phyloP scores from a whole-genome alignment of 2,888 invertebrate species.

The Ypsolopha scabrella region DNA sequence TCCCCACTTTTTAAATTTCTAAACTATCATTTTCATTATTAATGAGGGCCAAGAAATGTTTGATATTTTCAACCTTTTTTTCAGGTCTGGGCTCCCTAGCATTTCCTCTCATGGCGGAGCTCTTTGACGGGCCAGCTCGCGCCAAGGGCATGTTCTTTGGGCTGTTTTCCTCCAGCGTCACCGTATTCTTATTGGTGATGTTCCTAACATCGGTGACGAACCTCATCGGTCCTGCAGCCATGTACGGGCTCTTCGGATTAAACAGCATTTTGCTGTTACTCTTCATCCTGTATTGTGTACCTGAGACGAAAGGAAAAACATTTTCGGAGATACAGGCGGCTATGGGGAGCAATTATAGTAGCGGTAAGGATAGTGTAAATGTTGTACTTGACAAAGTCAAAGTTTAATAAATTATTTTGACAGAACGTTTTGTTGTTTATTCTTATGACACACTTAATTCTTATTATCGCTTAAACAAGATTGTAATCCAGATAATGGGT shows the following conservation, averaged over 20 bases:
- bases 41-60: too few species aligned
- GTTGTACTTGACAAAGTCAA: too few species aligned
- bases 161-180: not conserved
- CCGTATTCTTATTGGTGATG: not conserved
- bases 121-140: constrained; percentile 6
- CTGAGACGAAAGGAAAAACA: constrained; percentile 6
- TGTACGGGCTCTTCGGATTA: constrained; percentile 5
- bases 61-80: too few species aligned
- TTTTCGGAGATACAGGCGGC: constrained; percentile 17
- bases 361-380: too few species aligned
- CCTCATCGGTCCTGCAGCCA: constrained; percentile 5
- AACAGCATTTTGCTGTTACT: constrained; percentile 2
- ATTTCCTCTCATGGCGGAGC: constrained; percentile 7
- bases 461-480: too few species aligned
- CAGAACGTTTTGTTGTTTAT: too few species aligned
- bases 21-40: too few species aligned
- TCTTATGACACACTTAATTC: too few species aligned
- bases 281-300: constrained; percentile 7
- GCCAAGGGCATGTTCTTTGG: constrained; percentile 4
- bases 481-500: too few species aligned
- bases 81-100: constrained; percentile 8
- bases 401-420: too few species aligned
- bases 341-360: constrained; percentile 4
- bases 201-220: constrained; percentile 5
- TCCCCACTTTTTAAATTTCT: too few species aligned